Percentiles rank a stretch among this genome's conserved stretches.
Conservation (phyloP, 2,113 vertebrate species). For the Orientallactaga bullata region DNA sequence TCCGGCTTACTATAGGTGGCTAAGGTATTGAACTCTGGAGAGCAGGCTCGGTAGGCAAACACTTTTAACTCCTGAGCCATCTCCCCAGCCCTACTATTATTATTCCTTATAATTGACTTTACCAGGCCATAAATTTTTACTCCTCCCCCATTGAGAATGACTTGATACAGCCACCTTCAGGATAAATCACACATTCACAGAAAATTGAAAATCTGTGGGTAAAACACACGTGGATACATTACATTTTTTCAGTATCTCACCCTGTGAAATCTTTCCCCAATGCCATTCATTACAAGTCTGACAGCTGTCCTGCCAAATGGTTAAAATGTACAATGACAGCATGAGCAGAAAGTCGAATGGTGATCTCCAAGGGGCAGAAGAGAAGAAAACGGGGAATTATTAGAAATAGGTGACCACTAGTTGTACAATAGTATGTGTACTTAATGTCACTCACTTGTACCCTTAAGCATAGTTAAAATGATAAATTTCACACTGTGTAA, state of each 20-base stretch:
- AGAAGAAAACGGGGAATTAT: accelerated
- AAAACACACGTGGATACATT: conserved; percentile 54
- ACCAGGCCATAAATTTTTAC: conserved; percentile 55
- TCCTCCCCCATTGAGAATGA: not conserved
- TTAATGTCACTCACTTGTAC: not conserved
- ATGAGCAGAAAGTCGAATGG: not conserved
- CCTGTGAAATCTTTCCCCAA: conserved; percentile 55
- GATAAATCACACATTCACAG: conserved; percentile 47
- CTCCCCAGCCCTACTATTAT: no score
- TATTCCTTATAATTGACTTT: conserved; percentile 3
- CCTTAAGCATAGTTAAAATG: not conserved
- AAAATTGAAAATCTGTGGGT: conserved; percentile 64
- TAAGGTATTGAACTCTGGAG: no score
- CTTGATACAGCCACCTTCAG: conserved; percentile 27
- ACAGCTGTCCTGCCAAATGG: conserved; percentile 42
- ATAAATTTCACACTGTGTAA: not conserved
- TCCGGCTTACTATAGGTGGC: no score
- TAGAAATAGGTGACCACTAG: not conserved
- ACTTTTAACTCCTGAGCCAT: no score
- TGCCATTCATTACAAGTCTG: conserved; percentile 29
- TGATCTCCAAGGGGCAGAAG: not conserved
- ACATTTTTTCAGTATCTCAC: conserved; percentile 54
- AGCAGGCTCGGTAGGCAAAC: no score
- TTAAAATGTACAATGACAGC: conserved; percentile 31
- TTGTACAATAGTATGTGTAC: not conserved